A percentile compares a stretch with the other conserved stretches of the same genome.
phyloP scores from a whole-genome alignment of 2,888 invertebrate species.

The Himalopsyche anomala region DNA sequence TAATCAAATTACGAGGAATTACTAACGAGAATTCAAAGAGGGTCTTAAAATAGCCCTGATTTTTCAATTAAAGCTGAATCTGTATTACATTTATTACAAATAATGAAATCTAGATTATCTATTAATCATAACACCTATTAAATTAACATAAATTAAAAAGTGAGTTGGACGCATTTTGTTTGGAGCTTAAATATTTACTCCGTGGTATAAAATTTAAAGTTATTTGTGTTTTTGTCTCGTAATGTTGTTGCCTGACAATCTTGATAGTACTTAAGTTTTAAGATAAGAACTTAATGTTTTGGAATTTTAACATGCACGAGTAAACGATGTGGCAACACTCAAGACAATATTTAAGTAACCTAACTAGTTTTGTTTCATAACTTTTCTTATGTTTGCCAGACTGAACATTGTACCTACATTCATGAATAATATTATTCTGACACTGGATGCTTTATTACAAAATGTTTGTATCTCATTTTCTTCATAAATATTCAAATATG shows the following conservation, averaged over 20 bases:
- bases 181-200: not conserved
- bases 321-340: slow-evolving; percentile 28
- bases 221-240: slow-evolving; percentile 8
- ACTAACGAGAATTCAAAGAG: no score
- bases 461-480: not conserved
- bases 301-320: slow-evolving; percentile 36
- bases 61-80: no score
- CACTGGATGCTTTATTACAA: not conserved
- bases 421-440: slow-evolving; percentile 4
- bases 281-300: slow-evolving; percentile 42
- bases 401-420: not conserved
- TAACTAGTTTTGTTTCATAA: slow-evolving; percentile 41
- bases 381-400: slow-evolving; percentile 22
- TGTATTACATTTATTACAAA: no score
- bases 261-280: slow-evolving; percentile 25
- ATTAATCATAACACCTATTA: no score
- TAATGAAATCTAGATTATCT: no score
- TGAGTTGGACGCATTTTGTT: no score
- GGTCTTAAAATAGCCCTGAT: no score
- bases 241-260: slow-evolving; percentile 11
- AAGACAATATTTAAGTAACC: slow-evolving; percentile 41
- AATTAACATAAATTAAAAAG: no score
- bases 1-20: no score
- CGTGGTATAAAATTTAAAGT: not conserved
- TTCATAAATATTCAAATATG: no score